Base-by-base conservation (phyloP, 2,797 vertebrate species). In the Kryptolebias ocellatus region DNA sequence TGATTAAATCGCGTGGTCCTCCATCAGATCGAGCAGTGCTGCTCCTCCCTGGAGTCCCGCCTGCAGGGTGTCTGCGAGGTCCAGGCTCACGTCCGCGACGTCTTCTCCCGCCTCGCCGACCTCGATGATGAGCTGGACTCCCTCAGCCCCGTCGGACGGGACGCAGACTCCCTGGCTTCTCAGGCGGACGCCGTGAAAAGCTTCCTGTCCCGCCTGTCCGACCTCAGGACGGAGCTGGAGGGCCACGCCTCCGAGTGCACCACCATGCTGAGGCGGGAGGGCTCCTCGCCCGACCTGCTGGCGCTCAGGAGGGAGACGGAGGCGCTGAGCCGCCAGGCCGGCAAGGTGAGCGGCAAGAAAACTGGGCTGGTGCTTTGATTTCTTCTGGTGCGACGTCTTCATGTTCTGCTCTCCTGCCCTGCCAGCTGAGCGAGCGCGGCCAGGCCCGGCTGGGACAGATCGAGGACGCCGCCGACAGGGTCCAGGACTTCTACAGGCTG, bases 121-220 rank as follows among this genome's bases (percentile, higher is more conserved):
- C 92, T 99, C 0, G 98, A 99, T 0, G 98, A 99, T 9, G 98
- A 99, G 67, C 92, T 99, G 7, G 98, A 99, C 85, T 92, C 95
- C 67, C 95, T 98, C 92, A 94, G 96, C 67, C 94, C 98, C 0
- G 94, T 96, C 0, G 96, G 96, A 4, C 95, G 98, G 0, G 97
- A 99, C 44, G 87, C 92, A 0, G 98, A 99, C 89, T 96, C 96
- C 14, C 94, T 99, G 24, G 96, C 96, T 62, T 99, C 97, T 1
- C 98, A 99, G 84, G 94, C 95, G 0, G 98, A 99, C 45, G 93
- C 96, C 0, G 88, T 96, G 10, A 92, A 87, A 2, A 77, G 86
- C 3, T 97, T 98, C 90, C 90, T 98, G 80, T 91, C 89, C 66
- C 95, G 95, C 12, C 92, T 98, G 44, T 86, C 92, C 0, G 24